Base-by-base conservation (phyloP, 2,113 vertebrate species). In the Otis tarda region DNA sequence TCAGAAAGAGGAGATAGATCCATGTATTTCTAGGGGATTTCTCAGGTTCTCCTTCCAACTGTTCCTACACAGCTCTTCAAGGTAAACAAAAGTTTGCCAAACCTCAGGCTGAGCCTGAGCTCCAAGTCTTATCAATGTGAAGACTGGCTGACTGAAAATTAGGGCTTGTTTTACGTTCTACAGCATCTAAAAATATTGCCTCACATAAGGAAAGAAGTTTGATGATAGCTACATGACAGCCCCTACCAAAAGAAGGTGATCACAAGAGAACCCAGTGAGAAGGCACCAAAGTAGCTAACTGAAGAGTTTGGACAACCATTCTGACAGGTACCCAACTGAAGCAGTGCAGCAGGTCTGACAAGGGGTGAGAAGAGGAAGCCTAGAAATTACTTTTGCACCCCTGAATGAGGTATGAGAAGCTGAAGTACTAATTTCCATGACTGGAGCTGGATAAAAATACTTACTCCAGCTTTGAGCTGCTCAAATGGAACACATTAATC, bases 301-400 rank as follows among this genome's bases (percentile, higher is more conserved):
- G 53, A 76, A 75, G 56, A 45, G 35, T 56, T 28, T 56, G 41
- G 28, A 77, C 41, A 86, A 77, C 10, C 24, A 8, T 68, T 83
- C 37, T 52, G 55, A 78, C 41, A 79, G 33, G 30, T 33, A 63
- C 14, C 13, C 60, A 81, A 68, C 7, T 14, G 21, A 74, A 71
- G 19, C 41, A 63, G 31, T 1, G 0, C 55, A 63, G 35, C 37
- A 71, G 64, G 37, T 52, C 35, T 57, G 23, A 57, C 27, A 82
- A n/a, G 10, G n/a, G 2, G 2, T 0, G 1, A 37, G 23, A 75
- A 16, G 16, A 68, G 20, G n/a, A 89, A 68, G 35, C 25, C n/a
- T 35, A 52, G 22, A 86, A 82, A 92, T 39, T 52, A 57, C 31
- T 77, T 37, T 35, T 30, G 28, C 41, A 63, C 18, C 18, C 28